These are phyloP conservation scores for Fringilla coelebs DNA, from an alignment of 2,797 vertebrate species.

Conservation along the genomic window DNA sequence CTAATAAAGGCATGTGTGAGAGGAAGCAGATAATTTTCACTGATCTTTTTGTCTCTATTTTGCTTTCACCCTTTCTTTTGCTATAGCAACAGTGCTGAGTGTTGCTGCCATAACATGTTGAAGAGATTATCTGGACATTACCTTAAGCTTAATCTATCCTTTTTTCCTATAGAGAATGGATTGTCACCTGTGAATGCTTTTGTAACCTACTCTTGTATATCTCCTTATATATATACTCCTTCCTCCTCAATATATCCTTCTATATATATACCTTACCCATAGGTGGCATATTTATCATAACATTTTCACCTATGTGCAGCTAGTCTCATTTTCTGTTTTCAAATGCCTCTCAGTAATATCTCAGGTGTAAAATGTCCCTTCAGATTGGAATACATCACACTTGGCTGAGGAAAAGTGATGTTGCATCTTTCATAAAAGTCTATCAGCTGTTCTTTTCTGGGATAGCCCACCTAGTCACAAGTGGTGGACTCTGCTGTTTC, in stretches of 20 bases:
- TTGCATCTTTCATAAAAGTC: neutral
- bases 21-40: neutral
- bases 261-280: neutral
- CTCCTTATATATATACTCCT: neutral
- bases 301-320: neutral
- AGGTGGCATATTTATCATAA: neutral
- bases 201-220: neutral
- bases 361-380: neutral
- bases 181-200: neutral
- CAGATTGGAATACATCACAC: neutral
- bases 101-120: neutral
- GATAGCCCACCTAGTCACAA: neutral
- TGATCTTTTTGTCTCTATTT: constrained; percentile 20
- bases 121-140: neutral
- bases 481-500: neutral
- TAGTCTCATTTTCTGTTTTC: neutral
- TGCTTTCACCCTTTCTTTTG: neutral
- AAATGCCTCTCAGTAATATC: neutral
- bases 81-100: neutral
- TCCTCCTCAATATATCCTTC: neutral
- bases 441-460: neutral
- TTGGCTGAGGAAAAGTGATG: neutral
- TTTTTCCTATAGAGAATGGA: neutral
- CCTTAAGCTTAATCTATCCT: neutral
- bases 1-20: neutral